A percentile compares a stretch with the other conserved stretches of the same genome.
Evolutionary conservation across 64 coral and sea anemone genomes (phyloP).

Genomic region (Dendrophyllia cribrosa): DNA sequence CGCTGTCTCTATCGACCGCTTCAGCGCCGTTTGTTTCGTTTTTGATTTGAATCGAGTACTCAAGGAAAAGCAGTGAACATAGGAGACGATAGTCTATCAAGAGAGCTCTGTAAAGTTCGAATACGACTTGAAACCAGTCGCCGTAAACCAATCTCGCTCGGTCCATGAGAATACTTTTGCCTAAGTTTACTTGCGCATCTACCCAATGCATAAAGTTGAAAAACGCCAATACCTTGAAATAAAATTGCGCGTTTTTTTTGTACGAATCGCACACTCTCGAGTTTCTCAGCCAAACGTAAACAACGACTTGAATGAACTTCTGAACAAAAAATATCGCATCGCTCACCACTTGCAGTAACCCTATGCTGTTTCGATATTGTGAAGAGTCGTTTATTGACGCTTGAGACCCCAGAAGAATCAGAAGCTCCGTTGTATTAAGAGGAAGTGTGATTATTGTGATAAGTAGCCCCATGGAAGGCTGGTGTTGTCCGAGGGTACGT

Average conservation of each 20-base stretch:
- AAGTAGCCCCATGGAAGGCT: slow-evolving; percentile 30
- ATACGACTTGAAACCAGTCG: not conserved
- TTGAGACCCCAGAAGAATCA: not conserved
- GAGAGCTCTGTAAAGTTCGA: not conserved
- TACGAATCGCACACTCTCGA: not conserved
- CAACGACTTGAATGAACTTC: not conserved
- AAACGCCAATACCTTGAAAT: slow-evolving; percentile 34
- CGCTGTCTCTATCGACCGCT: not conserved
- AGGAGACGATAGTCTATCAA: slow-evolving; percentile 26
- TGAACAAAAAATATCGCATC: not conserved
- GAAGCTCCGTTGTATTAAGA: not conserved
- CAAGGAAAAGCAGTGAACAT: not conserved
- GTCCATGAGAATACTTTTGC: not conserved
- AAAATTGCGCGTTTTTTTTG: slow-evolving; percentile 16
- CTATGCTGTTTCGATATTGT: not conserved
- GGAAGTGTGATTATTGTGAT: slow-evolving; percentile 12
- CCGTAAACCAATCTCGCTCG: not conserved
- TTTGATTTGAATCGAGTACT: slow-evolving; percentile 26
- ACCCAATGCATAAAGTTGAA: slow-evolving; percentile 25
- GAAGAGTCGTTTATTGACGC: not conserved
- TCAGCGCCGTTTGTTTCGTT: not conserved
- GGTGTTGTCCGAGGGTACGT: slow-evolving; percentile 2
- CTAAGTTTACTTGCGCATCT: not conserved
- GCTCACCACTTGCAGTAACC: not conserved
- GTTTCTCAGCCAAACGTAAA: slow-evolving; percentile 10